phyloP scores from a whole-genome alignment of 2,113 vertebrate species.

The Dissostichus mawsoni region DNA sequence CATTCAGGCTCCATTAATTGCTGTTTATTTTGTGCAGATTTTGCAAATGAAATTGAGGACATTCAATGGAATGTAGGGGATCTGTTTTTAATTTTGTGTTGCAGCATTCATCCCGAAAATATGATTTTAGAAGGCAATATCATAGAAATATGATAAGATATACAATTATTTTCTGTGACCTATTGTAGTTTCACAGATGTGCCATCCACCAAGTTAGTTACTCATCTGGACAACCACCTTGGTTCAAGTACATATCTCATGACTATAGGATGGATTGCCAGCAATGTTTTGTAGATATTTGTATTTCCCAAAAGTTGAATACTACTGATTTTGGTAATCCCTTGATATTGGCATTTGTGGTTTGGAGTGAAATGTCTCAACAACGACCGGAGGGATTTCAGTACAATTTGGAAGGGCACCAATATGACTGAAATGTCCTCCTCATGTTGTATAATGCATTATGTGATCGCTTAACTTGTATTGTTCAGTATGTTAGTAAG shows the following conservation, averaged over 20 bases:
- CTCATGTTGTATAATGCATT: too few species aligned
- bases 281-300: not conserved
- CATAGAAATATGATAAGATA: too few species aligned
- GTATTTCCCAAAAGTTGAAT: not conserved
- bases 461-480: too few species aligned
- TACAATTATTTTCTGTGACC: not conserved
- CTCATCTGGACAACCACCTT: not conserved
- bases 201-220: not conserved
- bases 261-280: not conserved
- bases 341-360: not conserved
- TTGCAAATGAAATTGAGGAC: slow-evolving; percentile 56
- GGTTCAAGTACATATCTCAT: too few species aligned
- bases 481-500: too few species aligned
- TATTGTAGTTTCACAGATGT: not conserved
- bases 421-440: too few species aligned
- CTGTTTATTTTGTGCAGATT: slow-evolving; percentile 61
- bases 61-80: slow-evolving; percentile 13
- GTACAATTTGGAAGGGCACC: too few species aligned
- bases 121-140: not conserved
- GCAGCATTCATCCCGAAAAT: not conserved
- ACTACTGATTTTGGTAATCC: not conserved
- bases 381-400: not conserved
- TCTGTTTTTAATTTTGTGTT: not conserved
- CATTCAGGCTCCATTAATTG: slow-evolving; percentile 65
- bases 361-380: too few species aligned